Percentiles rank a stretch among this genome's conserved stretches.
Conservation (phyloP, 2,797 vertebrate genomes). For the Chiloscyllium punctatum region DNA sequence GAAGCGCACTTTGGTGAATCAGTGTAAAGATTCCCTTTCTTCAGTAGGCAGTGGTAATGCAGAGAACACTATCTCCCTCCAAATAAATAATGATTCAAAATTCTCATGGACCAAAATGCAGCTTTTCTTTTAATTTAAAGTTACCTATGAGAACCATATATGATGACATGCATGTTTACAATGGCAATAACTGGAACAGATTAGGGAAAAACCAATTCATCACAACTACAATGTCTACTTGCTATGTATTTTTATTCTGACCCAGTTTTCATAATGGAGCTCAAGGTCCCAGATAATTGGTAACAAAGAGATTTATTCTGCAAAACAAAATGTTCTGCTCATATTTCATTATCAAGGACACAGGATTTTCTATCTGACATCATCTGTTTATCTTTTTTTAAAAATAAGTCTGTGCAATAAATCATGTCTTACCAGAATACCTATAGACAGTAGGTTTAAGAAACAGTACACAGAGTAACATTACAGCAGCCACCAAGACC, state of each 20-base stretch:
- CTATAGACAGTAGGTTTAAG: neutral
- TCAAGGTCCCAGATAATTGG: slow-evolving; percentile 14
- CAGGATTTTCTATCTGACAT: neutral
- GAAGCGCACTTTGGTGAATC: neutral
- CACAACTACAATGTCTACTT: neutral
- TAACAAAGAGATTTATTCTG: slow-evolving; percentile 19
- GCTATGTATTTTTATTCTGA: neutral
- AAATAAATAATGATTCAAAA: neutral
- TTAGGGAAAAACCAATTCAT: neutral
- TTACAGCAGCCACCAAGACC: neutral
- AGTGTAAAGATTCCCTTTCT: neutral
- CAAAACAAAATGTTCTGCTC: neutral
- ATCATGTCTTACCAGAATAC: neutral
- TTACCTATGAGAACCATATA: neutral
- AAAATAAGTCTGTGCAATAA: neutral
- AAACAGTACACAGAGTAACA: neutral
- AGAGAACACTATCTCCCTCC: neutral
- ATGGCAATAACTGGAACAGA: neutral
- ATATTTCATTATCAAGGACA: slow-evolving; percentile 25
- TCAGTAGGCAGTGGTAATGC: neutral
- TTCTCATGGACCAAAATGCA: neutral
- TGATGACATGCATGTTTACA: neutral
- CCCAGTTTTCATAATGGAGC: neutral
- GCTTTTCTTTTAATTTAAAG: neutral
- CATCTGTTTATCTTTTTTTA: neutral